Conservation (phyloP, 2,888 invertebrate genomes). For the Lepidochitona cinerea region DNA sequence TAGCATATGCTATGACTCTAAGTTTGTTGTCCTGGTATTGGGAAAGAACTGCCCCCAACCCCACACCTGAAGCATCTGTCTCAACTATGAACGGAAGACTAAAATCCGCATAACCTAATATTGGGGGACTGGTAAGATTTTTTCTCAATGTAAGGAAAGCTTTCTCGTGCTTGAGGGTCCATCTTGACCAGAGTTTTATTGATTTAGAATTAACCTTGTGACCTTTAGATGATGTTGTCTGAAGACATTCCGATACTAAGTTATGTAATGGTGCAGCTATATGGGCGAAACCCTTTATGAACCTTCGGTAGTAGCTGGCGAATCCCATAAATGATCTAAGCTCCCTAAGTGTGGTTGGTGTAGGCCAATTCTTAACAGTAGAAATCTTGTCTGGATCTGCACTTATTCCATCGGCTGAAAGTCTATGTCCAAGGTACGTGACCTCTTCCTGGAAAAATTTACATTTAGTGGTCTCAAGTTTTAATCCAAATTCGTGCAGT, state of each 20-base stretch:
- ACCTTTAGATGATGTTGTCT: neutral
- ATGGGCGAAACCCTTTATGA: neutral
- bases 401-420: neutral
- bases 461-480: neutral
- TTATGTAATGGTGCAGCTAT: neutral
- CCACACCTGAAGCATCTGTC: neutral
- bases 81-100: neutral
- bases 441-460: neutral
- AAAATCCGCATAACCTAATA: conserved; percentile 2
- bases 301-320: conserved; percentile 1
- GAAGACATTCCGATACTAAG: neutral
- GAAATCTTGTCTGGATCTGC: conserved; percentile 7
- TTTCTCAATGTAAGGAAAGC: conserved; percentile 2
- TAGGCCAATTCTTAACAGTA: neutral
- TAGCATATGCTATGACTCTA: conserved; percentile 7
- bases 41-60: conserved; percentile 3
- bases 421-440: neutral
- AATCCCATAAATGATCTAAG: conserved; percentile 2
- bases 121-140: neutral
- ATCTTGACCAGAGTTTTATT: neutral
- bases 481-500: neutral
- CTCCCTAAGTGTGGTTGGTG: neutral
- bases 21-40: neutral
- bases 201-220: too few relatives aligned
- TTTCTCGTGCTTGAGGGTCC: neutral